Percentiles rank a stretch among this genome's conserved stretches.
Evolutionary conservation across 2,888 invertebrate genomes (phyloP).

Genomic region (Nephrotoma appendiculata): DNA sequence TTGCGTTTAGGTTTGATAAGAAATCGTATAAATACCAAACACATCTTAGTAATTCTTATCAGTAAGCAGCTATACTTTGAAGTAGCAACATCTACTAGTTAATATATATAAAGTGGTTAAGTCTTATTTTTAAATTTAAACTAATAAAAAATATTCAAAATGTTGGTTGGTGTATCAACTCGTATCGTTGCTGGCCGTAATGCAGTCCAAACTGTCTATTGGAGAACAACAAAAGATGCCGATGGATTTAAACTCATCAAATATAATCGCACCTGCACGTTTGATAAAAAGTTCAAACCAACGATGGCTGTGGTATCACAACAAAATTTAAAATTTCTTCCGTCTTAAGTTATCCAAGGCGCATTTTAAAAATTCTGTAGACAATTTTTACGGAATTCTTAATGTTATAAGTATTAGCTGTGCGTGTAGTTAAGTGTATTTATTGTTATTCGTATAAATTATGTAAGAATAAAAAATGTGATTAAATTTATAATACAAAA

Average conservation of each 20-base stretch:
- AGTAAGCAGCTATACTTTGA: not conserved
- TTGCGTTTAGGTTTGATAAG: not conserved
- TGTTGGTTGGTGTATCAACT: constrained; percentile 52
- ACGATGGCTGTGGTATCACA: constrained; percentile 15
- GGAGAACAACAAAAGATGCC: constrained; percentile 42
- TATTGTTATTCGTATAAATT: not conserved
- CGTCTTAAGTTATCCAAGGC: not conserved
- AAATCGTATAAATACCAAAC: not conserved
- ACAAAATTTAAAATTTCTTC: not conserved
- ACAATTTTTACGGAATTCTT: not conserved
- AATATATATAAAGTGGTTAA: not conserved
- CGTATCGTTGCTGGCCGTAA: constrained; percentile 58
- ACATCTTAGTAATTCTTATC: not conserved
- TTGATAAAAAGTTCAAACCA: constrained; percentile 35
- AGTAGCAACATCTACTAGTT: not conserved
- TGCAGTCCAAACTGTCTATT: constrained; percentile 62
- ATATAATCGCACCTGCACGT: constrained; percentile 42
- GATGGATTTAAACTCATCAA: constrained; percentile 34
- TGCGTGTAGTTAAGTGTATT: not conserved
- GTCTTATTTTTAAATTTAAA: not conserved
- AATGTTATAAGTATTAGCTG: not conserved
- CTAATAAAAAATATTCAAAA: constrained; percentile 23
- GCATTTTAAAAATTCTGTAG: not conserved
- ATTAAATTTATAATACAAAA: not conserved
- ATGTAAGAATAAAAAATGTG: not conserved